Base-by-base conservation (phyloP, 2,797 vertebrate genomes). In the Alcedo atthis region DNA sequence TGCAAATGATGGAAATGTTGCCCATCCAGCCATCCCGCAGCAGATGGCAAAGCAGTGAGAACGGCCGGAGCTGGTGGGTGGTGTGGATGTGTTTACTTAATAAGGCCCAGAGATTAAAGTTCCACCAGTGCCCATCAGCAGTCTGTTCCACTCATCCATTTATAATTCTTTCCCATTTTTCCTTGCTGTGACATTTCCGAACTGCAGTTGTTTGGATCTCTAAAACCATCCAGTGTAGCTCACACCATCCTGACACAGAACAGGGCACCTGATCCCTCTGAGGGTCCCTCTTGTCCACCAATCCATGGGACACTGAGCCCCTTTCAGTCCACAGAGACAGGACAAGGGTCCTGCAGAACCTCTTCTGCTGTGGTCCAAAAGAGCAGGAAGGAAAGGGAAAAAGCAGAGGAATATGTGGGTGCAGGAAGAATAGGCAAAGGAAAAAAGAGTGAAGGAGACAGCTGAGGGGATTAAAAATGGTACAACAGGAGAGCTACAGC, bases 1-100 rank as follows among this genome's bases (percentile, higher is more conserved):
- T 68, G 61, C 51, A 92, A 69, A 87, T 93, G 63, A 92, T 66
- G 91, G 87, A 78, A 89, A 88, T 89, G 24, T 69, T 77, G 71
- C 58, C 93, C 85, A 87, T 68, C 58, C 82, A 93, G 67, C 77
- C 74, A 22, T 92, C 89, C 77, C 79, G 67, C 62, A 93, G n/a
- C 95, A 95, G 96, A 95, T 96, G 96, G 95, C 77, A 89, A 80
- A 90, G 89, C 82, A 86, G 71, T 55, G 76, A 84, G 91, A 90
- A 58, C 73, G 77, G 87, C 89, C 91, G 57, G 82, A 92, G 85
- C 92, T 70, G 62, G 76, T 91, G 85, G 92, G 93, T 87, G 91
- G 90, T 1, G 0, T 37, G 70, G 82, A 81, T 90, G 42, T 82
- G 58, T 90, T 95, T 83, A 59, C 71, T 92, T 84, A 54, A 74